Evolutionary conservation across 2,888 invertebrate species (phyloP).

Genomic region (Pachymerium ferrugineum): DNA sequence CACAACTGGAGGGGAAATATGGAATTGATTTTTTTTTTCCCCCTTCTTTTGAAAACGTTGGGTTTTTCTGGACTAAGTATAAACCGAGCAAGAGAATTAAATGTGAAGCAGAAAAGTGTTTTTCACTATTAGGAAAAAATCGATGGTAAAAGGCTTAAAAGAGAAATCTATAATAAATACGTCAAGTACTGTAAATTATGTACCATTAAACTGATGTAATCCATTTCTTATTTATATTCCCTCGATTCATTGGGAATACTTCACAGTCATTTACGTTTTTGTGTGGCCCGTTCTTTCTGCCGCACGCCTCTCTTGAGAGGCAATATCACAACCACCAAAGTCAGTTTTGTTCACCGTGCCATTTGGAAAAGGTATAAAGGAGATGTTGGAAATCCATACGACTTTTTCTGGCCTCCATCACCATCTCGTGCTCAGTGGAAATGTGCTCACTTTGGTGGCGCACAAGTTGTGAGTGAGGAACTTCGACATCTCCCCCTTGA

Average conservation of each 20-base stretch:
- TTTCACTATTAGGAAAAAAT: neutral
- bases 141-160: slow-evolving; percentile 8
- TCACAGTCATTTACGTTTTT: slow-evolving; percentile 21
- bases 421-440: slow-evolving; percentile 16
- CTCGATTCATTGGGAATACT: slow-evolving; percentile 27
- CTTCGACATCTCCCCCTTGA: neutral
- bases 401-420: slow-evolving; percentile 20
- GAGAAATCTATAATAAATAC: slow-evolving; percentile 14
- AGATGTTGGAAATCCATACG: slow-evolving; percentile 25
- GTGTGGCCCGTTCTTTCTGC: slow-evolving; percentile 15
- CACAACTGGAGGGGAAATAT: neutral
- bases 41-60: too few species aligned
- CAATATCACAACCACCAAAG: slow-evolving; percentile 24
- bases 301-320: slow-evolving; percentile 22
- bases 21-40: slow-evolving; percentile 8
- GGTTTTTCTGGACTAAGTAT: slow-evolving; percentile 6
- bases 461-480: slow-evolving; percentile 14
- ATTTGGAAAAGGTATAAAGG: slow-evolving; percentile 25
- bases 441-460: slow-evolving; percentile 23
- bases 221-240: slow-evolving; percentile 25
- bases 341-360: slow-evolving; percentile 27
- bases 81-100: neutral
- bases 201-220: slow-evolving; percentile 10
- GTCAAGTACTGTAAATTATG: slow-evolving; percentile 9
- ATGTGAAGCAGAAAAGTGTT: slow-evolving; percentile 1